These are phyloP conservation scores for Calliphora vicina DNA, from an alignment of 1,140 invertebrate species.

Conservation along the genomic window DNA sequence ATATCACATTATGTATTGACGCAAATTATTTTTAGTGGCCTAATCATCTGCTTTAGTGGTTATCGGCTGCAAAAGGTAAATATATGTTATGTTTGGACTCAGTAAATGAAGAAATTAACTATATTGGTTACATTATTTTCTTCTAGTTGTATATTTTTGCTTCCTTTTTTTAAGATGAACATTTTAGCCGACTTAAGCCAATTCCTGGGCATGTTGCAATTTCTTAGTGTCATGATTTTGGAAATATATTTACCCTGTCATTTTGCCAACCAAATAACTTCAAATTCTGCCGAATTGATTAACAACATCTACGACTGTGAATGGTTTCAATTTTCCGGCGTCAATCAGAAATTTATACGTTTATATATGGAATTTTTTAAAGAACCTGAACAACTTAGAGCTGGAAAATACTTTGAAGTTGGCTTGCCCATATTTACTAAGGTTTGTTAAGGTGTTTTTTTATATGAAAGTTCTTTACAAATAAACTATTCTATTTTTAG, in stretches of 20 bases:
- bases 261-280: constrained; percentile 54
- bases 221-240: constrained; percentile 54
- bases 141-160: too few relatives aligned
- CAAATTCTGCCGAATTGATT: constrained; percentile 48
- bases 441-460: constrained; percentile 32
- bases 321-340: constrained; percentile 45
- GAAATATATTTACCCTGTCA: constrained; percentile 57
- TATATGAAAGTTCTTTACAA: not conserved
- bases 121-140: too few relatives aligned
- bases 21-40: constrained; percentile 53
- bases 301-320: constrained; percentile 51
- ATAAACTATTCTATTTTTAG: constrained; percentile 41
- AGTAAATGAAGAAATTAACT: too few relatives aligned
- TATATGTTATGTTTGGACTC: too few relatives aligned
- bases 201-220: constrained; percentile 53
- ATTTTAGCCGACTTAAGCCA: constrained; percentile 47
- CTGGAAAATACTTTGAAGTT: constrained; percentile 53
- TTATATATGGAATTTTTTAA: constrained; percentile 56
- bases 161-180: constrained; percentile 29
- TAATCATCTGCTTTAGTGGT: constrained; percentile 60
- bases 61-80: constrained; percentile 47
- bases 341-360: constrained; percentile 45
- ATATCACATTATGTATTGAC: constrained; percentile 52
- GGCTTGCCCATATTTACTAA: constrained; percentile 56
- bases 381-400: constrained; percentile 45